Conservation (phyloP, 2,797 vertebrate genomes). For the Bufotes viridis region DNA sequence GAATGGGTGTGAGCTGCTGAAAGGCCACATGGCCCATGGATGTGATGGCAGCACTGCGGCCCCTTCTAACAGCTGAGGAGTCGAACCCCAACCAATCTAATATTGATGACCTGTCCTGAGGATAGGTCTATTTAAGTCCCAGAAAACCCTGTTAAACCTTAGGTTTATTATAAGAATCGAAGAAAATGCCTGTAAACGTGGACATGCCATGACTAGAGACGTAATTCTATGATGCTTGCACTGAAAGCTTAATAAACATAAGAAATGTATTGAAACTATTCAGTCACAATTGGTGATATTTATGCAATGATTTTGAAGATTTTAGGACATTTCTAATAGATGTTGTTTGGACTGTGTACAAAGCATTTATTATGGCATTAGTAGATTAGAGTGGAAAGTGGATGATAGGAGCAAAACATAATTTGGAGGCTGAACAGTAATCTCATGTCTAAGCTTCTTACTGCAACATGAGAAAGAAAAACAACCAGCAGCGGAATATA, state of each 20-base stretch:
- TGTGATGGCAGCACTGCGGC: too few species aligned
- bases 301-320: not conserved
- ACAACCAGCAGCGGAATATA: not conserved
- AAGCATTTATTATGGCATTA: not conserved
- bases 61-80: too few species aligned
- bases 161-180: not conserved
- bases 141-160: too few species aligned
- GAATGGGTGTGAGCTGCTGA: too few species aligned
- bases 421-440: not conserved
- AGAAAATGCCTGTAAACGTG: not conserved
- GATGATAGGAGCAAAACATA: not conserved
- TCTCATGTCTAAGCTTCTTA: conserved; percentile 16
- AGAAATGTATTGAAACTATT: not conserved
- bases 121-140: too few species aligned
- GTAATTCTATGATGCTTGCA: not conserved
- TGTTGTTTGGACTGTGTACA: not conserved
- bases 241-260: not conserved
- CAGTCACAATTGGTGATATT: not conserved
- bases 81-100: too few species aligned
- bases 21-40: too few species aligned
- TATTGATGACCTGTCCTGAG: too few species aligned
- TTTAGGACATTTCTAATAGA: not conserved
- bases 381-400: not conserved
- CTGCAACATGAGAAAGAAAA: not conserved
- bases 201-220: not conserved